phyloP scores from a whole-genome alignment of 2,797 vertebrate species.

The Pseudopleuronectes americanus region DNA sequence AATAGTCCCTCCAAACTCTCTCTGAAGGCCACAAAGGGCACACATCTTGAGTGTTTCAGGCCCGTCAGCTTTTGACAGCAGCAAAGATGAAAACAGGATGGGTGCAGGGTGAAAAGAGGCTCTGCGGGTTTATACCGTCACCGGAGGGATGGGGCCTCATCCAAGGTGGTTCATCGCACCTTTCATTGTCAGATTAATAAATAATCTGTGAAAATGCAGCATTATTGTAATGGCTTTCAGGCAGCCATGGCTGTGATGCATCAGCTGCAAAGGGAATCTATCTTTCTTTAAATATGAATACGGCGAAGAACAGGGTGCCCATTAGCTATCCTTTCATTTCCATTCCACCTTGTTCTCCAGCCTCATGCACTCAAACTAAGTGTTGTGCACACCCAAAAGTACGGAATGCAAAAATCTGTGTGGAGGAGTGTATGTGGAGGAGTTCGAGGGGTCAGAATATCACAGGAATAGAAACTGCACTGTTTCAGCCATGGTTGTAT shows the following conservation, averaged over 20 bases:
- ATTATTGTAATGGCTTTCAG: constrained; percentile 84
- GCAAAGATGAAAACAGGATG: constrained; percentile 71
- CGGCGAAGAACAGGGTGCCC: constrained; percentile 79
- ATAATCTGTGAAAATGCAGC: constrained; percentile 82
- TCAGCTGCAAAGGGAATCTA: constrained; percentile 68
- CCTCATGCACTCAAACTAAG: constrained; percentile 73
- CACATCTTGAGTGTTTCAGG: constrained; percentile 72
- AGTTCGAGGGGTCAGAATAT: constrained; percentile 39
- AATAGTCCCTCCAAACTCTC: constrained; percentile 67
- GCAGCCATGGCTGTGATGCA: constrained; percentile 57
- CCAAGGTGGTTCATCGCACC: constrained; percentile 76
- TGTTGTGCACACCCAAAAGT: constrained; percentile 56
- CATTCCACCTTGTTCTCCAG: constrained; percentile 76
- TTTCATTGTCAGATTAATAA: constrained; percentile 82
- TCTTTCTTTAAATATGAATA: constrained; percentile 86
- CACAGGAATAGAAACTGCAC: constrained; percentile 14
- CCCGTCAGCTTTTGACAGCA: constrained; percentile 74
- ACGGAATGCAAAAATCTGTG: constrained; percentile 27
- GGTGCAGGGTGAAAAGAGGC: constrained; percentile 72
- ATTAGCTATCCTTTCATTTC: constrained; percentile 78
- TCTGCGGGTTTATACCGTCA: constrained; percentile 65
- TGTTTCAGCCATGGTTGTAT: background rate
- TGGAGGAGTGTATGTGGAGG: constrained; percentile 6
- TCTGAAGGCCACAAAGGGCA: constrained; percentile 62
- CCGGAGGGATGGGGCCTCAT: constrained; percentile 47